These are phyloP conservation scores for Crotophaga sulcirostris DNA, from an alignment of 2,113 vertebrate species.

Conservation along the genomic window DNA sequence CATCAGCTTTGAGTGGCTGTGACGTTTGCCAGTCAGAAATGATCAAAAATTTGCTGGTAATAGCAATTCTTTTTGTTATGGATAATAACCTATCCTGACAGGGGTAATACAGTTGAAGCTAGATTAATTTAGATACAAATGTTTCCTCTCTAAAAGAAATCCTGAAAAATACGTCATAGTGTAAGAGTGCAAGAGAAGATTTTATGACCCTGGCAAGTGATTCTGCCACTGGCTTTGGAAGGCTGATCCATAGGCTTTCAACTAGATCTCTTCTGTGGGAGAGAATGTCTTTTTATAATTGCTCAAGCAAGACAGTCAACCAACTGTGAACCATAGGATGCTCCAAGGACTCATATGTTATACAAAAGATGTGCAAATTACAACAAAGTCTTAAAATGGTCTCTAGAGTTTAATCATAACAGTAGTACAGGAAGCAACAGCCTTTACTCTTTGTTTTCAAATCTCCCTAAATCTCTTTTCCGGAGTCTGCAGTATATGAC, in stretches of 20 bases:
- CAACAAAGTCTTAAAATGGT: slow-evolving; percentile 21
- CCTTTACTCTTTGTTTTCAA: not conserved
- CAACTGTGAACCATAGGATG: not conserved
- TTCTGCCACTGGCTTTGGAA: not conserved
- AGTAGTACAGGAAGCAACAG: not conserved
- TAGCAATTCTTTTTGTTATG: not conserved
- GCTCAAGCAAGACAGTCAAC: not conserved
- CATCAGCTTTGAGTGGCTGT: not conserved
- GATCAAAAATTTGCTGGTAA: not conserved
- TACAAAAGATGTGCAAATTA: slow-evolving; percentile 35
- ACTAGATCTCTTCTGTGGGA: not conserved
- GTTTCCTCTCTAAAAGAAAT: not conserved
- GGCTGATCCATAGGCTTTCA: not conserved
- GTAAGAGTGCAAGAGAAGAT: not conserved
- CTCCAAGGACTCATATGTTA: not conserved
- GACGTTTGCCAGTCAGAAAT: not conserved
- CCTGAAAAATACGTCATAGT: not conserved
- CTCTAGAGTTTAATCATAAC: slow-evolving; percentile 39
- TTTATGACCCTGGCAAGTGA: not conserved
- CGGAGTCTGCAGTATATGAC: not conserved
- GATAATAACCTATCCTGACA: not conserved
- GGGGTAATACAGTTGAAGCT: not conserved
- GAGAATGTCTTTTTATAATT: not conserved
- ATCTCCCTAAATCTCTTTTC: not conserved
- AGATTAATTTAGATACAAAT: not conserved